phyloP scores from a whole-genome alignment of 2,888 invertebrate species.

The Cataglyphis cursor region DNA sequence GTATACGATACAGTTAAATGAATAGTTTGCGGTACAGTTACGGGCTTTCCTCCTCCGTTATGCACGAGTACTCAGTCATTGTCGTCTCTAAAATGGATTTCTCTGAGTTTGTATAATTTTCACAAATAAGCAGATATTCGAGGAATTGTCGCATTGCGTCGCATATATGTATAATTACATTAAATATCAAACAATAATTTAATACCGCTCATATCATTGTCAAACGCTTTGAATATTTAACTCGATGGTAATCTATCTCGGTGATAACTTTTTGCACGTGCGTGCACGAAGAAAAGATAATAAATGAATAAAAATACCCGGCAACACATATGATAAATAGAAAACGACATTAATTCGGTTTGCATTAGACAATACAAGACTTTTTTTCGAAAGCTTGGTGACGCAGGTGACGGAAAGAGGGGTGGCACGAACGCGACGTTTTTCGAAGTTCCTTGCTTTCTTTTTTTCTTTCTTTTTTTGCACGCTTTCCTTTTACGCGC shows the following conservation, averaged over 20 bases:
- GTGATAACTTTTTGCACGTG: not conserved
- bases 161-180: not conserved
- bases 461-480: not conserved
- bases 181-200: not conserved
- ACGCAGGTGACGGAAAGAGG: not conserved
- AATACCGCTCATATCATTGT: not conserved
- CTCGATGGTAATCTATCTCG: not conserved
- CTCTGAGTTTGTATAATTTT: constrained; percentile 16
- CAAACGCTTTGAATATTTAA: not conserved
- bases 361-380: not conserved
- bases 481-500: not conserved
- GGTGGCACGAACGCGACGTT: not conserved
- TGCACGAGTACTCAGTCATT: constrained; percentile 22
- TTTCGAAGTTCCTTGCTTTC: not conserved
- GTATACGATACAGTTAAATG: not conserved
- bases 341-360: constrained; percentile 1
- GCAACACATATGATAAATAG: not conserved
- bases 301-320: not conserved
- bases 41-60: not conserved
- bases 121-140: constrained; percentile 9
- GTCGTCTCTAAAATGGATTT: constrained; percentile 27
- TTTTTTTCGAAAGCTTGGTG: not conserved
- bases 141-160: not conserved
- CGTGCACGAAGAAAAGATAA: not conserved
- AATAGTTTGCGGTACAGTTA: constrained; percentile 36